Percentiles rank a stretch among this genome's conserved stretches.
Evolutionary conservation across 2,888 invertebrate genomes (phyloP).

Genomic region (Vannuccia rotundouncinata): DNA sequence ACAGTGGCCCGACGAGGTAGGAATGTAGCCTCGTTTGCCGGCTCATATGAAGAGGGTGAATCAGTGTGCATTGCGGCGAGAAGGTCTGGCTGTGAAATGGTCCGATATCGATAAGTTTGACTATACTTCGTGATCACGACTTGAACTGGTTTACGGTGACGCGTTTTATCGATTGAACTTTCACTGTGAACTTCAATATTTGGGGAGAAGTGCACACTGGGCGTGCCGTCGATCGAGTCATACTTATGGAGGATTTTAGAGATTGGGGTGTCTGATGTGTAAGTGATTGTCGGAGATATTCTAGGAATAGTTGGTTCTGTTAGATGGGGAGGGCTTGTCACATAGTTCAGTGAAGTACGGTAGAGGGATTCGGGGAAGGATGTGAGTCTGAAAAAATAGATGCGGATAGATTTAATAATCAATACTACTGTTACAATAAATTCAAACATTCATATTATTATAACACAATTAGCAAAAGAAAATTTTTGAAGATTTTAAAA

Average conservation of each 20-base stretch:
- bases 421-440: too few species aligned
- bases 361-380: neutral
- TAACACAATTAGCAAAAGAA: neutral
- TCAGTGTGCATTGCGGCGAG: neutral
- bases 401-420: too few species aligned
- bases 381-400: neutral
- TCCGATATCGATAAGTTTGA: neutral
- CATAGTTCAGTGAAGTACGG: neutral
- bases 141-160: neutral
- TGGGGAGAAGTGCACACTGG: too few species aligned
- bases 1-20: neutral
- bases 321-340: neutral
- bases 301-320: neutral
- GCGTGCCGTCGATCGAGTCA: too few species aligned
- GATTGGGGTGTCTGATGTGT: neutral
- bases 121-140: neutral
- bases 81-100: neutral
- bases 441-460: neutral
- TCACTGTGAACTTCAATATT: too few species aligned
- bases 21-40: neutral
- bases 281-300: neutral
- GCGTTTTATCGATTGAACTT: too few species aligned
- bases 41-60: neutral
- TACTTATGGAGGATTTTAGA: neutral
- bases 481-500: neutral